Percentiles rank a stretch among this genome's conserved stretches.
phyloP scores from a whole-genome alignment of 1,140 invertebrate species.

The Drosophila littoralis region DNA sequence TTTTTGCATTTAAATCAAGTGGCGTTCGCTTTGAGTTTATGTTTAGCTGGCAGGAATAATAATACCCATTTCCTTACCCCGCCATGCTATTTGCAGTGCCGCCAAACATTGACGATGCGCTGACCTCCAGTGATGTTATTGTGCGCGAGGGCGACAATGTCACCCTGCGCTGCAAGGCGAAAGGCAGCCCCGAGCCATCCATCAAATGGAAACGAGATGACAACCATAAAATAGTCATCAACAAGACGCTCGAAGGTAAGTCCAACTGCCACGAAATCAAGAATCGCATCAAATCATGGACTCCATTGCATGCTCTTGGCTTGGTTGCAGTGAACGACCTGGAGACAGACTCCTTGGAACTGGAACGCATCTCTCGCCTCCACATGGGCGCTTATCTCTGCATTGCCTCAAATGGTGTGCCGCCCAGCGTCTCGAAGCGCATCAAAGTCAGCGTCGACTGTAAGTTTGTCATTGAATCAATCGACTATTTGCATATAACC shows the following conservation, averaged over 20 bases:
- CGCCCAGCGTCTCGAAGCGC: constrained; percentile 93
- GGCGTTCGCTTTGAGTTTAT: constrained; percentile 40
- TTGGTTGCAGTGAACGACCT: constrained; percentile 89
- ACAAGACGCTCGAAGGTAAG: constrained; percentile 91
- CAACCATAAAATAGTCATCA: constrained; percentile 92
- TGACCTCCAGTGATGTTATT: constrained; percentile 95
- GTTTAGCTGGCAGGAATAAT: constrained; percentile 55
- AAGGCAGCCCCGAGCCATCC: constrained; percentile 93
- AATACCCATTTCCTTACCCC: constrained; percentile 17
- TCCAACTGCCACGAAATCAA: constrained; percentile 15
- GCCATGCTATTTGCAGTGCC: constrained; percentile 89
- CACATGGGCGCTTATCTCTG: constrained; percentile 96
- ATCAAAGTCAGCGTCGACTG: constrained; percentile 97
- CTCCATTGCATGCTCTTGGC: not conserved
- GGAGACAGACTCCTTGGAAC: constrained; percentile 92
- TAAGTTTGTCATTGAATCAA: constrained; percentile 86
- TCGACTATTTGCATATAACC: not conserved
- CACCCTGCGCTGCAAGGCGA: constrained; percentile 93
- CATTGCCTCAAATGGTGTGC: constrained; percentile 92
- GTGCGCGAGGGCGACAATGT: constrained; percentile 96
- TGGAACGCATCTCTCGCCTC: constrained; percentile 93
- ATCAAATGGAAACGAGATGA: constrained; percentile 97
- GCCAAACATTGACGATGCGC: constrained; percentile 94
- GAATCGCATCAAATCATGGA: not conserved
- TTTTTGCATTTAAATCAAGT: constrained; percentile 67